phyloP scores from a whole-genome alignment of 2,113 vertebrate species.

The Nibea coibor region DNA sequence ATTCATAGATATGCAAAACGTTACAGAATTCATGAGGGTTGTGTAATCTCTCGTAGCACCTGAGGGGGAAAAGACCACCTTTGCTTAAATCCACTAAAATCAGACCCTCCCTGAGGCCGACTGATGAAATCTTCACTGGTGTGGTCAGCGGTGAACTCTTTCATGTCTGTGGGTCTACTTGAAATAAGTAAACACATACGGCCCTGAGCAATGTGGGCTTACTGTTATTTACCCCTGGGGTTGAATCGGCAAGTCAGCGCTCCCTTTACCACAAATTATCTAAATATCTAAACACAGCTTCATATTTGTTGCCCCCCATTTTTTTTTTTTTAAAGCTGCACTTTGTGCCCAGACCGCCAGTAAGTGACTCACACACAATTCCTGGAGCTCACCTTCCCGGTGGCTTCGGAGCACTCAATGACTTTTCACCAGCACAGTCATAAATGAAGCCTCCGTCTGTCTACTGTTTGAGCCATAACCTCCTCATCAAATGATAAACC shows the following conservation, averaged over 20 bases:
- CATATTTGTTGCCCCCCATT: background rate
- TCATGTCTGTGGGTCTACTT: constrained; percentile 9
- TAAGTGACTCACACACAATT: constrained; percentile 44
- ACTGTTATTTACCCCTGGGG: background rate
- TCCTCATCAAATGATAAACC: background rate
- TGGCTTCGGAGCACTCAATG: background rate
- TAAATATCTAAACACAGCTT: background rate
- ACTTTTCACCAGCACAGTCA: background rate
- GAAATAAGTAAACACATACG: constrained; percentile 4
- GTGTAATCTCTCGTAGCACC: constrained; percentile 6
- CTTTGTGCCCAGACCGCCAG: constrained; percentile 29
- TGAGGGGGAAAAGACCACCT: background rate
- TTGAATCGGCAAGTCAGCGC: constrained; percentile 7
- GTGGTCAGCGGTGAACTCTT: background rate
- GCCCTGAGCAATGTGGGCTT: constrained; percentile 23
- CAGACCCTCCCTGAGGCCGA: constrained; percentile 22
- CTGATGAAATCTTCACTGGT: background rate
- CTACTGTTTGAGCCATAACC: background rate
- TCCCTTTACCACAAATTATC: background rate
- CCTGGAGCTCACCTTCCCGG: constrained; percentile 13
- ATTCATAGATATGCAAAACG: background rate
- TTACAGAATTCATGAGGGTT: background rate
- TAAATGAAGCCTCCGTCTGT: background rate
- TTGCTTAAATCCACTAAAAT: background rate
- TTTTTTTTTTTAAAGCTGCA: background rate